Base-by-base conservation (phyloP, 2,113 vertebrate genomes). In the Pagrus major region DNA sequence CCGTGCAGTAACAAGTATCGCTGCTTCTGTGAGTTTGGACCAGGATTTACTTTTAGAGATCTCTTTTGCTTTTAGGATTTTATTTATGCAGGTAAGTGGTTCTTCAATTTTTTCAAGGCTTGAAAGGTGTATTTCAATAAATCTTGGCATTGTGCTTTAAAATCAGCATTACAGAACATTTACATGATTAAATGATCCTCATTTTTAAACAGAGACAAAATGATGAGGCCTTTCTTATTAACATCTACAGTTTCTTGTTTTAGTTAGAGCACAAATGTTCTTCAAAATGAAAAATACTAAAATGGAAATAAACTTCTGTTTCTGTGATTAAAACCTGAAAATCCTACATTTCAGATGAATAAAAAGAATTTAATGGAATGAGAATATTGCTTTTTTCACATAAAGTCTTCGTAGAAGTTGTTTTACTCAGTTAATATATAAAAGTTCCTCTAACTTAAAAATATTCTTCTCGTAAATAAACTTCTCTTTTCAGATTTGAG, bases 61-160 rank as follows among this genome's bases (percentile, higher is more conserved):
- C 7, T 29, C 6, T n/a, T 29, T 59, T 35, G 18, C 0, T 58
- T 42, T 51, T 20, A 21, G 39, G 37, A 58, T 33, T 77, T n/a
- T 8, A 39, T 58, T 37, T 0, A 44, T 56, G 11, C 29, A 85
- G 86, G 85, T 89, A 74, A 77, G 85, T 59, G 25, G 14, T 15
- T 16, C 6, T 29, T 65, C 2, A 14, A 3, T 10, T 77, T 1
- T 42, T 63, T 71, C 5, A 44, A 35, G n/a, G 16, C 1, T 64
- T 52, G 5, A 42, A 41, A 3, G 1, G 11, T 11, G 31, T 20
- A 5, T 51, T n/a, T n/a, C 29, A 14, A 46, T 25, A 37, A 49
- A 35, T 9, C 9, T 39, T 39, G 5, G 9, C 37, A 35, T 7
- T 35, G 33, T 7, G 37, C 51, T 14, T 64, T 11, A 44, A 64